Evolutionary conservation across 2,888 invertebrate genomes (phyloP).

Genomic region (Acrobeloides nanus): DNA sequence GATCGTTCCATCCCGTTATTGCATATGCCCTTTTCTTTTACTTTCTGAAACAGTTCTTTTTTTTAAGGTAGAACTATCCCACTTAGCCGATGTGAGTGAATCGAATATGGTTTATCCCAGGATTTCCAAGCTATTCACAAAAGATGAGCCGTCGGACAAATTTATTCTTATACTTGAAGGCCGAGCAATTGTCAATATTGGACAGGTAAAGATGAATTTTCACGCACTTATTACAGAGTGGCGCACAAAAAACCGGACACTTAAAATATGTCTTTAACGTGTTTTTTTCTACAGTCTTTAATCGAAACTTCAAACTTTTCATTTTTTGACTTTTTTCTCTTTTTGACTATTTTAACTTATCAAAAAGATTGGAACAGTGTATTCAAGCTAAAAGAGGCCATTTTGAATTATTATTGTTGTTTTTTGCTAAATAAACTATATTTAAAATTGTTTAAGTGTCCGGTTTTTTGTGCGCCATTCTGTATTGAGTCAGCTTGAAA

Average conservation of each 20-base stretch:
- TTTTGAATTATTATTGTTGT: too few relatives aligned
- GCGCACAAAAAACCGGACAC: too few relatives aligned
- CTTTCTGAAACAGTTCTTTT: constrained; percentile 9
- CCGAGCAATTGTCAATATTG: constrained; percentile 80
- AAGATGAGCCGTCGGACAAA: constrained; percentile 68
- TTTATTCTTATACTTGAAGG: constrained; percentile 88
- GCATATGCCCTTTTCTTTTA: constrained; percentile 1
- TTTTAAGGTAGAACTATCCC: constrained; percentile 42
- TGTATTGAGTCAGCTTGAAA: background rate
- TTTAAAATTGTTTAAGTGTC: too few relatives aligned
- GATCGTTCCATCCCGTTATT: too few relatives aligned
- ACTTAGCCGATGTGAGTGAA: constrained; percentile 38
- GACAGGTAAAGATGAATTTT: constrained; percentile 63
- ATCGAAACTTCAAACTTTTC: too few relatives aligned
- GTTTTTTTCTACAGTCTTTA: too few relatives aligned
- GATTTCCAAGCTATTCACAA: constrained; percentile 53
- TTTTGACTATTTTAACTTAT: too few relatives aligned
- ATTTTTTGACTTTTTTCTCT: background rate
- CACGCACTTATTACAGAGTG: constrained; percentile 67
- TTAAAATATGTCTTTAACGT: too few relatives aligned
- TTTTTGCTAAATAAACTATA: too few relatives aligned
- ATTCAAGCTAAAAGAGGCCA: too few relatives aligned
- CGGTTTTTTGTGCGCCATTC: too few relatives aligned
- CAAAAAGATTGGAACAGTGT: too few relatives aligned
- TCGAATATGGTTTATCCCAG: constrained; percentile 36